Base-by-base conservation (phyloP, 2,797 vertebrate genomes). In the Rhinophrynus dorsalis region DNA sequence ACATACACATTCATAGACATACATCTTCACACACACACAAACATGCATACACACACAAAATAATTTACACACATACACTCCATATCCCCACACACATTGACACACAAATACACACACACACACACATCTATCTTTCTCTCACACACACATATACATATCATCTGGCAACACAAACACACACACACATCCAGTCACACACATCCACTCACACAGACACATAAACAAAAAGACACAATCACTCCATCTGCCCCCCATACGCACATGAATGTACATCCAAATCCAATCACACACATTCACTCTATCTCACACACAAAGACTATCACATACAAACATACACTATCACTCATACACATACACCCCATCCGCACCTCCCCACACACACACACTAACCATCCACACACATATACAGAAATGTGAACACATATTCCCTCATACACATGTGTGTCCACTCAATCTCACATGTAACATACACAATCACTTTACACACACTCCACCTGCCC, bases 101-200 rank as follows among this genome's bases (percentile, higher is more conserved):
- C 21, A 42, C 18, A 55, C 27, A 55, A 26, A 60, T 17, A 68
- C 66, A 61, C 35, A 52, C 15, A 64, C 10, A 76, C 76, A 80
- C 73, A 82, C 74, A 68, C 73, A 81, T 81, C 83, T 83, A 38
- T 24, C 35, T 18, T 33, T 7, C 29, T 58, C 15, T 27, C 32
- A 10, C 9, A 23, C 44, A 47, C 6, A 47, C 9, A 18, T 6
- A 30, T 26, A 29, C 27, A 30, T 5, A 11, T 6, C 24, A 10
- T 11, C 50, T 17, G 13, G 6, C 26, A 13, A 17, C 7, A 52
- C 26, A 52, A 6, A 33, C 15, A 21, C 29, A 33, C 30, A 55
- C n/a, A 35, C 1, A 33, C 8, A 55, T 9, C 13, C 37, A 40
- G n/a, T 40, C n/a, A n/a, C n/a, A 15, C n/a, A 40, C 37, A 40